Conservation (phyloP, 2,113 vertebrate species). For the Marmota flaviventris region DNA sequence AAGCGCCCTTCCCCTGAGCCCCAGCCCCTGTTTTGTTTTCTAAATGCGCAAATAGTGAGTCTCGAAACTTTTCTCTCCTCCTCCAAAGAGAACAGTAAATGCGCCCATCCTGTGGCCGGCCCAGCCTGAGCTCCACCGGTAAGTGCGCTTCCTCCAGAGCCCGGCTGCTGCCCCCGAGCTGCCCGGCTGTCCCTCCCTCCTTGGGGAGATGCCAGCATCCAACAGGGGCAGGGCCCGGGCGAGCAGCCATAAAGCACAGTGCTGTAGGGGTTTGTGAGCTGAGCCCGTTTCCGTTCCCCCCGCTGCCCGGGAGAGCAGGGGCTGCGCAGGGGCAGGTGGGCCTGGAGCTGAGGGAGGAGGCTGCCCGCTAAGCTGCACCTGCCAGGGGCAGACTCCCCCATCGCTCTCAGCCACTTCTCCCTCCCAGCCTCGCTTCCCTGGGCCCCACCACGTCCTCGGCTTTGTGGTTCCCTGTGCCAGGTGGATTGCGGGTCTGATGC, state of each 20-base stretch:
- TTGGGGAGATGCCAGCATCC: fast-evolving
- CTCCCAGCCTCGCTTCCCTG: fast-evolving
- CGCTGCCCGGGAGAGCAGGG: neutral
- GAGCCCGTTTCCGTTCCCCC: neutral
- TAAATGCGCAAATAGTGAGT: neutral
- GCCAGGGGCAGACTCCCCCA: neutral
- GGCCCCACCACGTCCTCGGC: fast-evolving
- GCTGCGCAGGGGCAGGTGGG: no score
- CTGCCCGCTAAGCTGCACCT: no score
- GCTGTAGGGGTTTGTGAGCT: neutral
- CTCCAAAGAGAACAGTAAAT: neutral
- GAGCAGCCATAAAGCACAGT: neutral
- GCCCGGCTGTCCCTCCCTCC: neutral
- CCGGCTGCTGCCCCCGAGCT: neutral
- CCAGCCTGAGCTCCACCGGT: neutral
- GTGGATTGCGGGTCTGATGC: neutral
- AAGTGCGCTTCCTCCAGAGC: neutral
- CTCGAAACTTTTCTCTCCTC: neutral
- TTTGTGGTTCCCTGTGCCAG: fast-evolving
- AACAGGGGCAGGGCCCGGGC: no score
- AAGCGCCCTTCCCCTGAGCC: no score
- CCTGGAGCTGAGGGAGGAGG: no score
- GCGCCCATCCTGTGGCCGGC: neutral
- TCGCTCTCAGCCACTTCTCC: fast-evolving
- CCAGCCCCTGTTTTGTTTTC: neutral